phyloP scores from a whole-genome alignment of 2,888 invertebrate genomes.

The Cephus pygmeus region DNA sequence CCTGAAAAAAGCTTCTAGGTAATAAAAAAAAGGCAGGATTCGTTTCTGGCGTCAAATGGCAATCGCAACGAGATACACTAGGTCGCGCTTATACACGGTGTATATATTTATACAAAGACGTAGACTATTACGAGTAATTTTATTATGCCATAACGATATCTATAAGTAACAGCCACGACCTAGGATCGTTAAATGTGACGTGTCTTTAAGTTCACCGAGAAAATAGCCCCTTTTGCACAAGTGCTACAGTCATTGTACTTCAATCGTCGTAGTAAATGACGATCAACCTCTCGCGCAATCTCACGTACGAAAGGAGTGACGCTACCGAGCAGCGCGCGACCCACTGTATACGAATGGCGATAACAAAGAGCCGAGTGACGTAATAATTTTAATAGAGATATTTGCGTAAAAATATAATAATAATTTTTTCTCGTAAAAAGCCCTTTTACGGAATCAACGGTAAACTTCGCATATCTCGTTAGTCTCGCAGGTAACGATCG shows the following conservation, averaged over 20 bases:
- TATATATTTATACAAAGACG: not conserved
- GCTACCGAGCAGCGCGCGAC: not conserved
- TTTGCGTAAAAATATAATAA: not conserved
- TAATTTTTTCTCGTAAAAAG: not conserved
- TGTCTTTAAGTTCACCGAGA: not conserved
- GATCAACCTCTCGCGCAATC: not conserved
- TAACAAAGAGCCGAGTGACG: no score
- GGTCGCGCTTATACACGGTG: not conserved
- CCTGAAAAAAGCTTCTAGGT: not conserved
- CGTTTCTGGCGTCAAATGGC: not conserved
- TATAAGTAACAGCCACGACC: not conserved
- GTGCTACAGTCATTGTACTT: not conserved
- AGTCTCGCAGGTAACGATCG: not conserved
- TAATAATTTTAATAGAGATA: no score
- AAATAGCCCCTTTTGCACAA: not conserved
- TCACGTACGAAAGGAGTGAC: not conserved
- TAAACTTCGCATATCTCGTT: not conserved
- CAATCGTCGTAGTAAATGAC: not conserved
- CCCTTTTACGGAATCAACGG: not conserved
- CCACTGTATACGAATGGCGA: not conserved
- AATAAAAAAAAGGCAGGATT: not conserved
- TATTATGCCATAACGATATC: not conserved
- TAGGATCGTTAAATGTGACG: not conserved
- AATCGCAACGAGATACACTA: not conserved
- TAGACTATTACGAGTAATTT: not conserved